Evolutionary conservation across 2,888 invertebrate species (phyloP).

Genomic region (Campopleginae sp.): DNA sequence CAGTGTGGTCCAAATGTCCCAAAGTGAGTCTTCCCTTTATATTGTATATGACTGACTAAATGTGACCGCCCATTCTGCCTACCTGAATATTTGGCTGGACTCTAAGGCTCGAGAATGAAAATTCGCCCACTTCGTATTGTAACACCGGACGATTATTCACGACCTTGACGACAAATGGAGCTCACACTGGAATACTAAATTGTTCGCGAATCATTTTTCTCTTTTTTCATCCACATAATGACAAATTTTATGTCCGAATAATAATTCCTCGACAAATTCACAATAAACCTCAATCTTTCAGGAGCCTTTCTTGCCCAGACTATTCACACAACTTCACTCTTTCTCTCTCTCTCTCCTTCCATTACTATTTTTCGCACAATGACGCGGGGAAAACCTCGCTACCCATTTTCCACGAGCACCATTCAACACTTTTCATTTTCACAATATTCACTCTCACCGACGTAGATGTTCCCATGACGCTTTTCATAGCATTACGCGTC

Average conservation of each 20-base stretch:
- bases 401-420: neutral
- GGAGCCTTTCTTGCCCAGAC: neutral
- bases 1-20: slow-evolving; percentile 6
- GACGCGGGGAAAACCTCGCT: neutral
- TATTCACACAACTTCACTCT: neutral
- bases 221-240: neutral
- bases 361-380: slow-evolving; percentile 19
- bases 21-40: neutral
- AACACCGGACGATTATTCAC: slow-evolving; percentile 20
- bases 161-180: slow-evolving; percentile 12
- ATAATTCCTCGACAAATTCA: neutral
- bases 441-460: slow-evolving; percentile 4
- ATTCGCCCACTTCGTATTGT: slow-evolving; percentile 2
- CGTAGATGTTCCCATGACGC: neutral
- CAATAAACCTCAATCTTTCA: slow-evolving; percentile 23
- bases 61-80: neutral
- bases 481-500: neutral
- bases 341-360: neutral
- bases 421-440: neutral
- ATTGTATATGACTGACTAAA: neutral
- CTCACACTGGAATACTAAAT: neutral
- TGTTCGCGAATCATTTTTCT: slow-evolving; percentile 17
- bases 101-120: slow-evolving; percentile 7
- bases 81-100: slow-evolving; percentile 8
- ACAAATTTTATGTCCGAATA: neutral